Evolutionary conservation across 2,797 vertebrate genomes (phyloP).

Genomic region (Bradypus variegatus): DNA sequence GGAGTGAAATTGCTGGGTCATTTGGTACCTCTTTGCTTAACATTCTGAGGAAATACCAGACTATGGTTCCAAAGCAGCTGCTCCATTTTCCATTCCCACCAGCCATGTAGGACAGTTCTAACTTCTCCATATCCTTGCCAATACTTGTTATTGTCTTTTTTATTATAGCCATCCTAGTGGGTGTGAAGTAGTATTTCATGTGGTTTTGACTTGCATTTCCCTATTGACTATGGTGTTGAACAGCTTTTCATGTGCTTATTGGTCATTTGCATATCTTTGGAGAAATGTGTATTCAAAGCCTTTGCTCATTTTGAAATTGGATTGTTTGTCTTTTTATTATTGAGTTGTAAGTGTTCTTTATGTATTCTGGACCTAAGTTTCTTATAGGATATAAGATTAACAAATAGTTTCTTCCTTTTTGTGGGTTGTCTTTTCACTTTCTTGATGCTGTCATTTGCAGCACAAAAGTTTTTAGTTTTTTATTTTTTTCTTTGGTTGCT

Average conservation of each 20-base stretch:
- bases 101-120: background rate
- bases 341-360: background rate
- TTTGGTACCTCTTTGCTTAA: background rate
- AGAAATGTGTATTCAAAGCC: background rate
- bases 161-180: background rate
- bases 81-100: background rate
- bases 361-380: background rate
- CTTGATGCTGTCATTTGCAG: background rate
- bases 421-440: background rate
- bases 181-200: background rate
- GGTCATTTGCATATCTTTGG: background rate
- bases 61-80: background rate
- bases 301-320: background rate
- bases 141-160: background rate
- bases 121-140: background rate
- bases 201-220: slow-evolving; percentile 15
- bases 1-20: background rate
- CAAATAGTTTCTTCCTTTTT: slow-evolving; percentile 6
- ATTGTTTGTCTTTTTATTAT: background rate
- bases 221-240: background rate
- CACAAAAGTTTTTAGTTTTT: background rate
- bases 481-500: background rate
- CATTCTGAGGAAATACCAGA: background rate
- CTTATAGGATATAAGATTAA: background rate
- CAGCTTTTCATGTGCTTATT: background rate